Percentiles rank a stretch among this genome's conserved stretches.
phyloP scores from a whole-genome alignment of 2,888 invertebrate genomes.

The Sarcophaga variegata region DNA sequence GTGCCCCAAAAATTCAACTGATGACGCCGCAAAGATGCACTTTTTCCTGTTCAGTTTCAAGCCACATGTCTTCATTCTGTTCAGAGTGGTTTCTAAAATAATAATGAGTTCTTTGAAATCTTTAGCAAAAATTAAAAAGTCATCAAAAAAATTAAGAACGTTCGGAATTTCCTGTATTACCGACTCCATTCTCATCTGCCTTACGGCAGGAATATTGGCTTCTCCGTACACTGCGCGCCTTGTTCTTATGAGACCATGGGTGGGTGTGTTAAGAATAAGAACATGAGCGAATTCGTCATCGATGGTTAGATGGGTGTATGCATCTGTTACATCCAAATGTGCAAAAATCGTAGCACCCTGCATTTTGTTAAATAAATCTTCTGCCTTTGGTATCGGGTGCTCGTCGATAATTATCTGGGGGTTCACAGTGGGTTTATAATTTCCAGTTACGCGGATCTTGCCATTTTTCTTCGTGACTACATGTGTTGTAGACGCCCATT shows the following conservation, averaged over 20 bases:
- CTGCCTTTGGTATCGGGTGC: conserved; percentile 31
- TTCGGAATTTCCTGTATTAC: conserved; percentile 22
- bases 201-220: conserved; percentile 62
- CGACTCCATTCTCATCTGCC: conserved; percentile 42
- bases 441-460: conserved; percentile 20
- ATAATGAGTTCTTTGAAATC: conserved; percentile 16
- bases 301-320: conserved; percentile 32
- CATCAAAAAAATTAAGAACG: conserved; percentile 36
- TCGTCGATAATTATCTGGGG: conserved; percentile 59
- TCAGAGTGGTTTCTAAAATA: conserved; percentile 16
- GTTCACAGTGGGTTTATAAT: conserved; percentile 63
- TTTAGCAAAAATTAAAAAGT: conserved; percentile 31
- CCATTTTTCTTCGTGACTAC: conserved; percentile 56
- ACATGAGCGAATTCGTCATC: conserved; percentile 44
- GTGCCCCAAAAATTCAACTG: conserved; percentile 54
- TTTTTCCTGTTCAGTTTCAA: conserved; percentile 15
- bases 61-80: not conserved
- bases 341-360: conserved; percentile 9
- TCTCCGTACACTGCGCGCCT: conserved; percentile 56
- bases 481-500: conserved; percentile 60
- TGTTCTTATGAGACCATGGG: conserved; percentile 50
- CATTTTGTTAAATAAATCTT: conserved; percentile 47
- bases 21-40: conserved; percentile 42
- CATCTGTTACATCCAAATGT: conserved; percentile 21
- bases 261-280: conserved; percentile 38